Percentiles rank a stretch among this genome's conserved stretches.
These are phyloP conservation scores for Strigamia maritima DNA, from an alignment of 2,888 invertebrate species.

Conservation along the genomic window DNA sequence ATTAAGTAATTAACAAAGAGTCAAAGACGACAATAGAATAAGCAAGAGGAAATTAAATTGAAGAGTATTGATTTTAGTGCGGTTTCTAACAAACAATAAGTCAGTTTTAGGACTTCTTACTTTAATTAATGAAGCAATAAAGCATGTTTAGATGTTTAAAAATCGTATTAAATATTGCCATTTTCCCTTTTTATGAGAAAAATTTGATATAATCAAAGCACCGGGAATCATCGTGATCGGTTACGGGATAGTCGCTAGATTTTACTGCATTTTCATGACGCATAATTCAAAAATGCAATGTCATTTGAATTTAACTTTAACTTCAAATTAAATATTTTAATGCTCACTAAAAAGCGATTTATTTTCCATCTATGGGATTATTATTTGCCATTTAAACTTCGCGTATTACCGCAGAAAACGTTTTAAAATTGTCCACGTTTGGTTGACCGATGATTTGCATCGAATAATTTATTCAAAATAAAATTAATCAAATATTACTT, in stretches of 20 bases:
- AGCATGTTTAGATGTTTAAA: neutral
- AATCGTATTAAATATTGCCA: neutral
- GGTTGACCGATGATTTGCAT: too few relatives aligned
- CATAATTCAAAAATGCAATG: neutral
- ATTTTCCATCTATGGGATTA: neutral
- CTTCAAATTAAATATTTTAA: neutral
- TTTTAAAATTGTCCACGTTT: too few relatives aligned
- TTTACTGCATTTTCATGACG: slow-evolving; percentile 5
- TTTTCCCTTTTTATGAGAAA: neutral
- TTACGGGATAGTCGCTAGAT: neutral
- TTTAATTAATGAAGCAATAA: slow-evolving; percentile 15
- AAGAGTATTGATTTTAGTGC: neutral
- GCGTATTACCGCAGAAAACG: too few relatives aligned
- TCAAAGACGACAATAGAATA: neutral
- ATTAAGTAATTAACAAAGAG: neutral
- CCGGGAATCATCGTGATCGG: neutral
- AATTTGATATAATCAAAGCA: neutral
- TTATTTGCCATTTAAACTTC: neutral
- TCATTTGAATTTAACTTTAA: neutral
- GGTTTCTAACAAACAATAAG: neutral
- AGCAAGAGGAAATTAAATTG: neutral
- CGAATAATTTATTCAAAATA: neutral
- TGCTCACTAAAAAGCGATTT: neutral
- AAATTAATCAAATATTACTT: slow-evolving; percentile 57
- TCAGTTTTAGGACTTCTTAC: slow-evolving; percentile 5